Percentiles rank a stretch among this genome's conserved stretches.
These are phyloP conservation scores for Glareola pratincola DNA, from an alignment of 2,113 vertebrate genomes.

Conservation along the genomic window DNA sequence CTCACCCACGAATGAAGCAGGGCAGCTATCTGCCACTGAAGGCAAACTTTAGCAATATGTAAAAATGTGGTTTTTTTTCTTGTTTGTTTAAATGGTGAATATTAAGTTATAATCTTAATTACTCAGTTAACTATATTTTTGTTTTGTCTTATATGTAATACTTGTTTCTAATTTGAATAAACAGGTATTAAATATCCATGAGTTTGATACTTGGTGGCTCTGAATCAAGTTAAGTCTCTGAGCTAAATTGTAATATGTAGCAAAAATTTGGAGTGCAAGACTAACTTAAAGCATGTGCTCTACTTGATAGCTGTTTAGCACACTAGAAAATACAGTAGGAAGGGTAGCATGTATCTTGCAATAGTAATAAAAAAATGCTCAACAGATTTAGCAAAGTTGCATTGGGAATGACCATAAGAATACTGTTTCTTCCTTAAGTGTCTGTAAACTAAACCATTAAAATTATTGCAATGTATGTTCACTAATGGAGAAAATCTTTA, in stretches of 20 bases:
- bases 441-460: neutral
- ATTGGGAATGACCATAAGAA: neutral
- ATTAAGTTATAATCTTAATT: neutral
- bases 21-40: neutral
- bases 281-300: neutral
- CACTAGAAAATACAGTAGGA: neutral
- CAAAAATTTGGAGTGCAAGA: neutral
- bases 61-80: neutral
- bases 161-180: neutral
- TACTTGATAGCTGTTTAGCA: neutral
- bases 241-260: neutral
- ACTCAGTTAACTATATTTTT: neutral
- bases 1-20: neutral
- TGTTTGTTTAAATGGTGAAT: neutral
- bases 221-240: neutral
- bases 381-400: neutral
- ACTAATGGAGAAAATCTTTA: neutral
- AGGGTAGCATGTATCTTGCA: neutral
- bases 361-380: neutral
- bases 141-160: neutral
- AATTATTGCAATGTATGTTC: neutral
- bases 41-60: neutral
- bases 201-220: neutral
- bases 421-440: neutral
- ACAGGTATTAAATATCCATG: neutral